Conservation (phyloP, 2,113 vertebrate species). For the Misgurnus mizolepis region DNA sequence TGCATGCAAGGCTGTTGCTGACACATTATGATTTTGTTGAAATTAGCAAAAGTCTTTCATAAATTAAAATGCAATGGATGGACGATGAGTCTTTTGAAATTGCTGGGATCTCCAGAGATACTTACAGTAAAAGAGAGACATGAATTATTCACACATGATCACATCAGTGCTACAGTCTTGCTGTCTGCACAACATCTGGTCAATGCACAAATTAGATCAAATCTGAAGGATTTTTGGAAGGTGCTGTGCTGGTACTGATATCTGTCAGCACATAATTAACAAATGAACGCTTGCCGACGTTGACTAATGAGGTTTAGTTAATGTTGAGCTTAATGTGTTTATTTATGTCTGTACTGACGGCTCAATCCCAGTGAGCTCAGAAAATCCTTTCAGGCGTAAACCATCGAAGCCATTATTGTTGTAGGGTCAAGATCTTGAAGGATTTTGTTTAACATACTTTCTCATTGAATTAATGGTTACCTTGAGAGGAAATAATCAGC, state of each 20-base stretch:
- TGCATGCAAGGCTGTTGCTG: neutral
- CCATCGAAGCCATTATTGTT: neutral
- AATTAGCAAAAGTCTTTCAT: neutral
- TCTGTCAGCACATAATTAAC: constrained; percentile 21
- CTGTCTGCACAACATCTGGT: neutral
- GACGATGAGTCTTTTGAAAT: no score
- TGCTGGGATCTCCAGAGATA: no score
- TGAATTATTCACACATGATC: neutral
- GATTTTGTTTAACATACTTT: neutral
- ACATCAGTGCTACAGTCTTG: neutral
- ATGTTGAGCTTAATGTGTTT: constrained; percentile 32
- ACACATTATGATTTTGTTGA: neutral
- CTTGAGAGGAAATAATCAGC: neutral
- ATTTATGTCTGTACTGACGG: neutral
- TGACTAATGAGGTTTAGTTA: constrained; percentile 28
- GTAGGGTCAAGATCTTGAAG: neutral
- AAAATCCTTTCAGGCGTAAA: neutral
- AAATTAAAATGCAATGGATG: no score
- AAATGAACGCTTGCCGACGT: neutral
- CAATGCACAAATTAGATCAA: neutral
- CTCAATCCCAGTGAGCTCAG: neutral
- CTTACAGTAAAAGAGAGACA: neutral
- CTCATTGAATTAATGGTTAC: neutral
- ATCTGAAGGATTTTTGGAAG: constrained; percentile 2
- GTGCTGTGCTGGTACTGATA: neutral